Conservation (phyloP, 2,113 vertebrate species). For the Oreotrochilus melanogaster region DNA sequence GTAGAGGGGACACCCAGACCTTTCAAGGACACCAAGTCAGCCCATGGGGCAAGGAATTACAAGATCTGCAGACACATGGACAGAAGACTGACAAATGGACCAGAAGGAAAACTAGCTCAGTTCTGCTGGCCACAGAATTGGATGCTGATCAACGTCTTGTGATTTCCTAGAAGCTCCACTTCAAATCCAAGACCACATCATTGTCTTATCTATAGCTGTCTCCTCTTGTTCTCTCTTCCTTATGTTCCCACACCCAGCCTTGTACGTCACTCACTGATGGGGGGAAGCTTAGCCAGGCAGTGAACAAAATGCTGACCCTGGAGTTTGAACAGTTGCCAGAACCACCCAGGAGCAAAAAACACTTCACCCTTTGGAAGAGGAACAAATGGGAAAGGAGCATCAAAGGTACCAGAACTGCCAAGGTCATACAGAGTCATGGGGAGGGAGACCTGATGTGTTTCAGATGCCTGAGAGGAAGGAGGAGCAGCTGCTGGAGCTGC, state of each 20-base stretch:
- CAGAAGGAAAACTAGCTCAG: background rate
- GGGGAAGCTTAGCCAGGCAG: background rate
- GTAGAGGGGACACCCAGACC: background rate
- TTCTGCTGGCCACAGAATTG: background rate
- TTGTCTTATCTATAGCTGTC: background rate
- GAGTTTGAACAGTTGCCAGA: background rate
- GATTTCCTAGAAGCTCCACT: background rate
- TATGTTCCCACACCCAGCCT: background rate
- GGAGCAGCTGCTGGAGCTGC: background rate
- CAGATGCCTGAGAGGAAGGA: background rate
- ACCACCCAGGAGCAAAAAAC: background rate
- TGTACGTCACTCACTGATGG: accelerated
- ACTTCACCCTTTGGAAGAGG: background rate
- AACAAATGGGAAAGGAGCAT: background rate
- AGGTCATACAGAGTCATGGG: background rate
- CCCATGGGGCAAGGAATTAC: background rate
- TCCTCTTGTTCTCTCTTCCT: background rate
- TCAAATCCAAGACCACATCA: background rate
- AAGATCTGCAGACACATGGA: background rate
- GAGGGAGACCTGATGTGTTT: background rate
- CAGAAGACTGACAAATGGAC: background rate
- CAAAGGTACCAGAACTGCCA: background rate
- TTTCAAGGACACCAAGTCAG: background rate
- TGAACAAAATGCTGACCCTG: background rate
- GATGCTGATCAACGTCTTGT: background rate